These are phyloP conservation scores for Liodrosophila aerea DNA, from an alignment of 2,888 invertebrate genomes.

Conservation along the genomic window DNA sequence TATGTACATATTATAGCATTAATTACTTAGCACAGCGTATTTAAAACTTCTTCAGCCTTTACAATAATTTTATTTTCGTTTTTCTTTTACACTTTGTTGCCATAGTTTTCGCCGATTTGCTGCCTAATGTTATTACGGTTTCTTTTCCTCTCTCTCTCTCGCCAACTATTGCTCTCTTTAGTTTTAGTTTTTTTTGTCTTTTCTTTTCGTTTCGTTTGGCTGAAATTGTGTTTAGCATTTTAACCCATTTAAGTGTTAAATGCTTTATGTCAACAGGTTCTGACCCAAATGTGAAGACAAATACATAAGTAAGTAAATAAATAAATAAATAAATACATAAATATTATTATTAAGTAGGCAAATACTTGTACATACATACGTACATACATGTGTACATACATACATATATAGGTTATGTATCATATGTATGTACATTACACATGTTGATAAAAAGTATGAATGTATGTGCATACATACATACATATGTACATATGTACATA, in stretches of 20 bases:
- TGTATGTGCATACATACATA: neutral
- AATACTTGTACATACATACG: neutral
- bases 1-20: neutral
- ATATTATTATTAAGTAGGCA: neutral
- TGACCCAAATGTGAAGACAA: slow-evolving; percentile 61
- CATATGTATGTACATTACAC: too few relatives aligned
- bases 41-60: slow-evolving; percentile 28
- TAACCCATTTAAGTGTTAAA: slow-evolving; percentile 61
- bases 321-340: slow-evolving; percentile 9
- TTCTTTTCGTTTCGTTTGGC: slow-evolving; percentile 31
- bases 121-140: slow-evolving; percentile 64
- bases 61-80: neutral
- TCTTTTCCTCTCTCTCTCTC: slow-evolving; percentile 4
- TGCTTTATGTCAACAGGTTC: slow-evolving; percentile 70
- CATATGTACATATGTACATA: neutral
- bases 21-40: slow-evolving; percentile 13
- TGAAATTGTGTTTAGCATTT: slow-evolving; percentile 57
- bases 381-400: slow-evolving; percentile 16
- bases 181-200: slow-evolving; percentile 11
- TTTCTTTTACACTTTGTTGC: slow-evolving; percentile 1
- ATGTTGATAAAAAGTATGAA: neutral
- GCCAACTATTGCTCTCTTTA: neutral
- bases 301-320: neutral
- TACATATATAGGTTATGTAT: neutral
- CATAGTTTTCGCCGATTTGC: slow-evolving; percentile 41